Evolutionary conservation across 2,113 vertebrate genomes (phyloP).

Genomic region (Stegastes partitus): DNA sequence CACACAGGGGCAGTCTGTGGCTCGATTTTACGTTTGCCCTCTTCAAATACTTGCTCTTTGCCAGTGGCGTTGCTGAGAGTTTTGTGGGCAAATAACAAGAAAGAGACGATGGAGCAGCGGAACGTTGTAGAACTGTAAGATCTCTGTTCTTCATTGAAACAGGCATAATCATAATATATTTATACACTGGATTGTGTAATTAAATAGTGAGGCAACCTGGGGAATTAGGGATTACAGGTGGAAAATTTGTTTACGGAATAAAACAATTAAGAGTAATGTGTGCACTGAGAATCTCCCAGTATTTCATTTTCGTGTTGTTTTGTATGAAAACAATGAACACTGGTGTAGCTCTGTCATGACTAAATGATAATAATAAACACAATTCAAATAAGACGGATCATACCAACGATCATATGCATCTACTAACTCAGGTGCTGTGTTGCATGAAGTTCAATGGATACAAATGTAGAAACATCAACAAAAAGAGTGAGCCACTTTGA

Average conservation of each 20-base stretch:
- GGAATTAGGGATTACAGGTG: conserved; percentile 23
- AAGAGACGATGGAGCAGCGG: conserved; percentile 29
- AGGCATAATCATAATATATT: conserved; percentile 26
- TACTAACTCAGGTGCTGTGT: too few species aligned
- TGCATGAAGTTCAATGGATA: not conserved
- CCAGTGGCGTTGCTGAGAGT: conserved; percentile 60
- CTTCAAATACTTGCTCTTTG: conserved; percentile 74
- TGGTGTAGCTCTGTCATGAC: not conserved
- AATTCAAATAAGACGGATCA: not conserved
- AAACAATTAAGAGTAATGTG: conserved; percentile 19
- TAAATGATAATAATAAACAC: not conserved
- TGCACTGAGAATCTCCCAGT: not conserved
- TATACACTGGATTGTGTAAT: conserved; percentile 32
- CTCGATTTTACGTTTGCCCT: conserved; percentile 77
- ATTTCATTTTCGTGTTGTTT: not conserved
- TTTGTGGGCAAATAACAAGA: conserved; percentile 64
- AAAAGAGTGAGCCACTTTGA: not conserved
- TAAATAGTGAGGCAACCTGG: conserved; percentile 24
- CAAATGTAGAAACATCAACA: not conserved
- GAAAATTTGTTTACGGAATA: conserved; percentile 12
- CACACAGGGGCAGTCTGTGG: conserved; percentile 74
- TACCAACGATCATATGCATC: too few species aligned
- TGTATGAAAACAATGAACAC: not conserved
- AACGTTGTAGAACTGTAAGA: conserved; percentile 35
- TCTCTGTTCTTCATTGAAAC: conserved; percentile 48